A percentile compares a stretch with the other conserved stretches of the same genome.
Conservation (phyloP, 2,888 invertebrate species). For the Drosophila planitibia region DNA sequence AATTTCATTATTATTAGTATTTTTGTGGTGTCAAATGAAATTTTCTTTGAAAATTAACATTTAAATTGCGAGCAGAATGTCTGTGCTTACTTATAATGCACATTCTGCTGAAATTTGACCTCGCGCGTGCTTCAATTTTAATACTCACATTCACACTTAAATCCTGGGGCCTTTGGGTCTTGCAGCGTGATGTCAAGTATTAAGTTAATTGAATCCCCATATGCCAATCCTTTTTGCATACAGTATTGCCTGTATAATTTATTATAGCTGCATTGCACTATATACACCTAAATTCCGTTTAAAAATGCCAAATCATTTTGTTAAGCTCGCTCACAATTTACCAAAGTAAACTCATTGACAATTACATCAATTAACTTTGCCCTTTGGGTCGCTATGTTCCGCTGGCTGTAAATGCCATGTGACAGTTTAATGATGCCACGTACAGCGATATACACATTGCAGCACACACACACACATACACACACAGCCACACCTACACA, state of each 20-base stretch:
- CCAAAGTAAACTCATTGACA: constrained; percentile 52
- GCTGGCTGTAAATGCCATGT: constrained; percentile 36
- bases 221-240: not conserved
- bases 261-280: constrained; percentile 1
- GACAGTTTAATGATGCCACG: constrained; percentile 61
- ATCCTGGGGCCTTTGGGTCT: not conserved
- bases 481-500: not conserved
- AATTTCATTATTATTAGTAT: constrained; percentile 7
- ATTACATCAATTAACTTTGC: constrained; percentile 57
- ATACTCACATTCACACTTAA: constrained; percentile 32
- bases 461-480: no score
- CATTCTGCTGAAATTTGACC: constrained; percentile 26
- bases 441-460: constrained; percentile 9
- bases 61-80: constrained; percentile 36
- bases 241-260: not conserved
- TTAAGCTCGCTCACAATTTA: constrained; percentile 31
- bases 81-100: constrained; percentile 17
- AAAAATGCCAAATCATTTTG: constrained; percentile 57
- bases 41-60: constrained; percentile 45
- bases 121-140: constrained; percentile 27
- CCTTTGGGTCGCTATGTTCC: constrained; percentile 41
- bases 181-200: constrained; percentile 2
- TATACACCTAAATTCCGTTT: not conserved
- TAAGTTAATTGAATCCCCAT: not conserved
- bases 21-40: constrained; percentile 47